Base-by-base conservation (phyloP, 2,888 invertebrate genomes). In the Brachynemurus nebulosus region DNA sequence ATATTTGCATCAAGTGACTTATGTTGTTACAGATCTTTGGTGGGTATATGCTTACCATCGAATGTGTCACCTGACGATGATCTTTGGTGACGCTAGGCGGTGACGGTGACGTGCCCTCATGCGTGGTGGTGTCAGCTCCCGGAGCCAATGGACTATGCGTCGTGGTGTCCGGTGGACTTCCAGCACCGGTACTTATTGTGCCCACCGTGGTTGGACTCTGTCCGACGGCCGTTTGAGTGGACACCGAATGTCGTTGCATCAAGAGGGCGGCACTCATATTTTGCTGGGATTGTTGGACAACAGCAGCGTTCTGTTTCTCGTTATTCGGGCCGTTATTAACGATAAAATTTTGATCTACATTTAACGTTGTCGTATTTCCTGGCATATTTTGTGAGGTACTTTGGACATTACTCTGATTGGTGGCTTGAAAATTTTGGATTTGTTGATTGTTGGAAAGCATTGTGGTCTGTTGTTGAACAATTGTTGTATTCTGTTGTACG, bases 401-500 rank as follows among this genome's bases (percentile, higher is more conserved):
- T 23, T 59, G 55, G 33, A 56, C 53, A 18, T 61, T 55, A 18
- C 63, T 58, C 56, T 64, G 58, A 46, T 63, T 63, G 17, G 63
- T 51, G 50, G 64, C 63, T 48, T 59, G 66, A 57, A 67, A 65
- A 48, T 67, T 60, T 35, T 69, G 69, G 43, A 66, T 64, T 49
- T 67, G 60, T 49, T 72, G 78, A 54, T 80, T 77, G 55, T 80
- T 80, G 0, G 81, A 76, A 3, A 83, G 78, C 66, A 83, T 76
- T 0, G 83, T 83, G 0, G 83, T 83, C 59, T 84, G 83, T 54
- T 84, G 84, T 55, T 84, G 84, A 2, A 85, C 83, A 54, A 88
- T 86, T 1, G 86, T 86, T 1, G 86, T 85, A 57, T 86, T 88
- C 54, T 86, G 86, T 53, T 86, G 86, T 2, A 86, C 83, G 55